Percentiles rank a stretch among this genome's conserved stretches.
These are phyloP conservation scores for Sylvia atricapilla DNA, from an alignment of 2,113 vertebrate genomes.

Conservation along the genomic window DNA sequence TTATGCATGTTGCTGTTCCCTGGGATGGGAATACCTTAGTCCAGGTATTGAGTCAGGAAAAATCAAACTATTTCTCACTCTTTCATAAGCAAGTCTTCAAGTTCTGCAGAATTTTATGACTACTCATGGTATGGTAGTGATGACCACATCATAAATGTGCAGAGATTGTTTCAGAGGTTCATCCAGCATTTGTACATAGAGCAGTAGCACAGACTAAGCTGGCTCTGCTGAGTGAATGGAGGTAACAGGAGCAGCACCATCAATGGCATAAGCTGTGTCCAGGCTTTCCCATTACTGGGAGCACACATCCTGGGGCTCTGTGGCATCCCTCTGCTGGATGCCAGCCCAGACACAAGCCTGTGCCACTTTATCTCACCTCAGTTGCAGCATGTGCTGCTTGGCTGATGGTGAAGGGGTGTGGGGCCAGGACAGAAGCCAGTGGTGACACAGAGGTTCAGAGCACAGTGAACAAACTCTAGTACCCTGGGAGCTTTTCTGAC, in stretches of 20 bases:
- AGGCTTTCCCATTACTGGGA: neutral
- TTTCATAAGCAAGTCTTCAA: neutral
- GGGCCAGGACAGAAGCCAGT: neutral
- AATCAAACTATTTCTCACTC: neutral
- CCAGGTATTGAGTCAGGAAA: neutral
- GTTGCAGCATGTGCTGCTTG: neutral
- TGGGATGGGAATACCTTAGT: neutral
- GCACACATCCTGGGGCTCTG: neutral
- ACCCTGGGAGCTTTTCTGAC: neutral
- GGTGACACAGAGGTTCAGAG: neutral
- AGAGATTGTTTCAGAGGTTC: neutral
- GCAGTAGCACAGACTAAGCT: neutral
- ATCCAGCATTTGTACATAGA: neutral
- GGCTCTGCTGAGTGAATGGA: neutral
- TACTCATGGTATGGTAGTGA: neutral
- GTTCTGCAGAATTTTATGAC: neutral
- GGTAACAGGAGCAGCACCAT: neutral
- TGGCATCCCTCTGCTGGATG: neutral
- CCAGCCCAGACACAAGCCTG: neutral
- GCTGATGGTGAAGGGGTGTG: neutral
- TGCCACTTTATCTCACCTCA: neutral
- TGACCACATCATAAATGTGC: neutral
- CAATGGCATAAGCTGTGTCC: neutral
- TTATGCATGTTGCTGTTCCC: neutral
- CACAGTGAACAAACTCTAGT: neutral